Conservation (phyloP, 2,113 vertebrate genomes). For the Apodemus speciosus region DNA sequence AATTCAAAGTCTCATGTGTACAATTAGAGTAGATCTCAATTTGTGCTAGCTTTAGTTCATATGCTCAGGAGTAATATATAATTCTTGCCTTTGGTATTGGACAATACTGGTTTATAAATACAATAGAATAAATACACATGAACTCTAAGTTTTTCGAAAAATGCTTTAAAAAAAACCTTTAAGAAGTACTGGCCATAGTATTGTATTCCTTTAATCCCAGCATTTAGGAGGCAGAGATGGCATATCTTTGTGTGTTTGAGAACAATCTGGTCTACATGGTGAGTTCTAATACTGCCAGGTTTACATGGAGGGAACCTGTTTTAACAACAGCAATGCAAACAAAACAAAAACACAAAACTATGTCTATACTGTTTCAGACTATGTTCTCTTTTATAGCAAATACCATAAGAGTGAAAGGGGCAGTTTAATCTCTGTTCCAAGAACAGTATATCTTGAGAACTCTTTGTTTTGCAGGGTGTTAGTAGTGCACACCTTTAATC, state of each 20-base stretch:
- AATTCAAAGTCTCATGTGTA: conserved; percentile 20
- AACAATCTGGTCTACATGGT: background rate
- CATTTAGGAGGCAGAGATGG: background rate
- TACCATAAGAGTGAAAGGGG: conserved; percentile 35
- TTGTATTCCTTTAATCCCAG: background rate
- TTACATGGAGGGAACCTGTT: background rate
- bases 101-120: conserved; percentile 30
- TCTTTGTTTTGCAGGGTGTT: conserved; percentile 7
- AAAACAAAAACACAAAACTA: background rate
- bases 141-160: conserved; percentile 38
- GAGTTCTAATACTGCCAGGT: background rate
- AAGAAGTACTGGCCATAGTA: background rate
- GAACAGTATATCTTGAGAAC: background rate
- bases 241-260: background rate
- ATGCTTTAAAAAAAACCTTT: background rate
- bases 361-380: background rate
- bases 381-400: conserved; percentile 38
- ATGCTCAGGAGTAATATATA: background rate
- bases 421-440: conserved; percentile 2
- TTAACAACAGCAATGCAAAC: background rate
- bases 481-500: no score
- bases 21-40: background rate
- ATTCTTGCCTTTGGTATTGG: background rate
- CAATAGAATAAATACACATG: conserved; percentile 3
- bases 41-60: background rate